Evolutionary conservation across 2,888 invertebrate genomes (phyloP), one percentile per base, ranked within the genome.

Genomic region (Horisme vitalbata): DNA sequence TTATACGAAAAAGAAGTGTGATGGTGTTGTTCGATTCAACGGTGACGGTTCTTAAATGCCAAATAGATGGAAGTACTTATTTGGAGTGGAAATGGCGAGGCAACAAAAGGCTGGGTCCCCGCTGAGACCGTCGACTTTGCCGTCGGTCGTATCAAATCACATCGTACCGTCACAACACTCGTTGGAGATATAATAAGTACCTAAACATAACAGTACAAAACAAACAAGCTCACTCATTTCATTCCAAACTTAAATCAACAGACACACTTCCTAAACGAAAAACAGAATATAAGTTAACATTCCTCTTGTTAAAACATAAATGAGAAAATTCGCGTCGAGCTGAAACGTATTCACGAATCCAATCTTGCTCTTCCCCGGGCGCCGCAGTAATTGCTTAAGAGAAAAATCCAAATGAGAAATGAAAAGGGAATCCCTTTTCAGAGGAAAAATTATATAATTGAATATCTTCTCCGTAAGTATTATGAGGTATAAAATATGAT

Each of bases 331-430:
- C 71, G 74, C 75, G 74, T 74, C 73, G 71, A 27, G 71, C 15
- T 48, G 75, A 74, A 75, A 75, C 75, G 68, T 75, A 75, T 68
- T 68, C 75, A 67, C 65, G 71, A 63, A 77, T 74, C 77, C 80
- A 78, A 81, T 84, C 79, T 72, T 75, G 62, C 74, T 70, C 63
- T 68, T 79, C 84, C 82, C 72, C 73, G 73, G 81, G 84, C 84
- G 68, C 62, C 58, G 71, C 61, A 68, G 79, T 89, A 88, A 89
- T 89, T 88, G 87, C 86, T 87, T 88, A 88, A 87, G 87, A 88
- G 88, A 88, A 88, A 88, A 88, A 89, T 89, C 87, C 88, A 87
- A 88, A 88, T 88, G 87, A 89, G 85, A 89, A 89, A 88, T 87
- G 85, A 87, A 87, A 87, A 86, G 86, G 85, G 85, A 86, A 78